Evolutionary conservation across 2,888 invertebrate species (phyloP).

Genomic region (Heliconius cydno): DNA sequence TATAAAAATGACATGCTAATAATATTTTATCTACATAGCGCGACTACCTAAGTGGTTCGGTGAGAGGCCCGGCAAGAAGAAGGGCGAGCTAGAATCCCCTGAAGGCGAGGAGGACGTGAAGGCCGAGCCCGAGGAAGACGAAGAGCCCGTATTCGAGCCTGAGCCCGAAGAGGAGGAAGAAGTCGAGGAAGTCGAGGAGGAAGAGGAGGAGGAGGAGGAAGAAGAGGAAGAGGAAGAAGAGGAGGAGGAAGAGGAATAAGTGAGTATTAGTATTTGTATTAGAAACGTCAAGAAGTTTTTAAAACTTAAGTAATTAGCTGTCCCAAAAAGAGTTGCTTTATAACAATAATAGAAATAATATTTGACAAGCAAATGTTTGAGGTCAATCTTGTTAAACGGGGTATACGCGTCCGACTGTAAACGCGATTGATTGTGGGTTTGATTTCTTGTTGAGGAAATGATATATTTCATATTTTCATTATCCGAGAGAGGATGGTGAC

Average conservation of each 20-base stretch:
- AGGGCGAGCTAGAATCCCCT: constrained; percentile 94
- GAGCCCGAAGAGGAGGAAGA: constrained; percentile 90
- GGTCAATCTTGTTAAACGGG: too few species aligned
- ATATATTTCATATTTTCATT: too few species aligned
- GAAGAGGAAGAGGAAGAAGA: constrained; percentile 87
- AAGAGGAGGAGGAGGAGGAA: constrained; percentile 90
- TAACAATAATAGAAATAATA: too few species aligned
- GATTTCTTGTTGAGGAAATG: too few species aligned
- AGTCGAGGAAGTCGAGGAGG: constrained; percentile 86
- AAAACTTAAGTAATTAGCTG: too few species aligned
- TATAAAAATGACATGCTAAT: neutral
- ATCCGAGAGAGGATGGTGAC: too few species aligned
- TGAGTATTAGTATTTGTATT: constrained; percentile 48
- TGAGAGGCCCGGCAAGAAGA: constrained; percentile 96
- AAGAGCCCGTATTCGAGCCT: constrained; percentile 86
- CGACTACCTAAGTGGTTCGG: constrained; percentile 98
- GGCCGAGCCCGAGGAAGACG: constrained; percentile 88
- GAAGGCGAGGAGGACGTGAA: constrained; percentile 95
- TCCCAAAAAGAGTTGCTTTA: too few species aligned
- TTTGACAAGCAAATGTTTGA: too few species aligned
- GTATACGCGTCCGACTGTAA: too few species aligned
- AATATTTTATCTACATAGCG: constrained; percentile 80
- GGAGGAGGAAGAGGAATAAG: constrained; percentile 85
- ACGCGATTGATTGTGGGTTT: too few species aligned
- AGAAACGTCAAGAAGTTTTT: neutral